Evolutionary conservation across 2,797 vertebrate species (phyloP), one percentile per base, ranked within the genome.

Genomic region (Lagodon rhomboides): DNA sequence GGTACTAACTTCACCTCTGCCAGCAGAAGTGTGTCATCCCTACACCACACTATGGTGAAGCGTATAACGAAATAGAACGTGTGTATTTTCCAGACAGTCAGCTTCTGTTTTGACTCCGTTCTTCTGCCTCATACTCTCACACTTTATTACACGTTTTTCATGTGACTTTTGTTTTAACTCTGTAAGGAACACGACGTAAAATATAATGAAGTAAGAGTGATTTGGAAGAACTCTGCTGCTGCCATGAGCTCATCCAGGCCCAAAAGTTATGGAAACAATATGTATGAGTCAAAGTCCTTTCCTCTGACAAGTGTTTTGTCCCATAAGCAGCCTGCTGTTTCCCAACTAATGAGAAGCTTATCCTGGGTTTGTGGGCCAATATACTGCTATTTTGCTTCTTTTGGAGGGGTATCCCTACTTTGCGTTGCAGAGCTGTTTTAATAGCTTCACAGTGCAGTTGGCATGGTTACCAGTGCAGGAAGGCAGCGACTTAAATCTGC

Each of bases 341-440:
- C 77, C 84, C 74, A 90, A 90, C 86, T 95, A 94, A 95, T 95
- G 95, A 94, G 91, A 88, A 85, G 92, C 93, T 95, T 95, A 94
- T 89, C 81, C 79, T 50, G 90, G 92, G 87, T 90, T 89, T 91
- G 84, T 67, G 75, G 88, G 77, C 86, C 87, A 81, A 92, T 87
- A 88, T 89, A 83, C 75, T 90, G 80, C 77, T 85, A 79, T 93
- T 92, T 86, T 85, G 80, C 76, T 70, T 86, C 79, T 90, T 86
- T 78, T 51, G 46, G 51, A 50, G 73, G 86, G 75, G 70, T 82
- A 83, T 89, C 79, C 85, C 73, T 86, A 84, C 87, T 93, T 93
- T 91, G 80, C 80, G 74, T 90, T 87, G 86, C 85, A 85, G 86
- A 91, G 91, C 89, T 79, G 68, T 90, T 89, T 93, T 93, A 92